A percentile compares a stretch with the other conserved stretches of the same genome.
phyloP scores from a whole-genome alignment of 2,113 vertebrate species.

The Nothocercus nigrocapillus region DNA sequence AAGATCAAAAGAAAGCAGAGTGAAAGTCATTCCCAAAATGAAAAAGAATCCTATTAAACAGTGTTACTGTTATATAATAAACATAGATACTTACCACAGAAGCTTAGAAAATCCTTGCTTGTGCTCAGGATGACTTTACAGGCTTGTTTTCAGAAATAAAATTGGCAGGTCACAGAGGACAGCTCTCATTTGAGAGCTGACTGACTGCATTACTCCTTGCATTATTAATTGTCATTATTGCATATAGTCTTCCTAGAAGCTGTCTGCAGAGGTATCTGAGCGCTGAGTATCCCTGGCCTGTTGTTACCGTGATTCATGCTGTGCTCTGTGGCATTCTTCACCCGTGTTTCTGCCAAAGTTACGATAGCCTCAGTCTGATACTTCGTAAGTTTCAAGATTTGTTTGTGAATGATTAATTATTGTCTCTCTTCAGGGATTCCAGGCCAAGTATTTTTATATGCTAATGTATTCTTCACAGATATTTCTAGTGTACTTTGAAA shows the following conservation, averaged over 20 bases:
- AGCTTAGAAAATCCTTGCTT: neutral
- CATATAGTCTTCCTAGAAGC: neutral
- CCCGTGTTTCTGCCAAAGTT: slow-evolving; percentile 7
- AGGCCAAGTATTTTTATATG: slow-evolving; percentile 56
- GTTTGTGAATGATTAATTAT: slow-evolving; percentile 70
- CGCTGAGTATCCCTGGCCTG: neutral
- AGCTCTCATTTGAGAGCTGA: neutral
- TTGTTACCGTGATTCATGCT: neutral
- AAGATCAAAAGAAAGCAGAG: neutral
- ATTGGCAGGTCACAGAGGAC: neutral
- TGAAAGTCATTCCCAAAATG: neutral
- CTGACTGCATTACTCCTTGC: neutral
- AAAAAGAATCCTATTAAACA: neutral
- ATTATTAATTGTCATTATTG: slow-evolving; percentile 17
- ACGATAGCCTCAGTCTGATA: slow-evolving; percentile 37
- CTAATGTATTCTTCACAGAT: slow-evolving; percentile 56
- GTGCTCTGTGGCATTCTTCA: slow-evolving; percentile 1
- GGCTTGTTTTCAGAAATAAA: neutral
- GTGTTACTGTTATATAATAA: neutral
- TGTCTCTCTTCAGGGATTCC: slow-evolving; percentile 36
- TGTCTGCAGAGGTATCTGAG: neutral
- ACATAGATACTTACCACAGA: neutral
- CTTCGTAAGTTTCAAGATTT: slow-evolving; percentile 58
- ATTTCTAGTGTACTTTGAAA: slow-evolving; percentile 30
- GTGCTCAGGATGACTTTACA: neutral